Base-by-base conservation (phyloP, 2,113 vertebrate species). In the Puma concolor region DNA sequence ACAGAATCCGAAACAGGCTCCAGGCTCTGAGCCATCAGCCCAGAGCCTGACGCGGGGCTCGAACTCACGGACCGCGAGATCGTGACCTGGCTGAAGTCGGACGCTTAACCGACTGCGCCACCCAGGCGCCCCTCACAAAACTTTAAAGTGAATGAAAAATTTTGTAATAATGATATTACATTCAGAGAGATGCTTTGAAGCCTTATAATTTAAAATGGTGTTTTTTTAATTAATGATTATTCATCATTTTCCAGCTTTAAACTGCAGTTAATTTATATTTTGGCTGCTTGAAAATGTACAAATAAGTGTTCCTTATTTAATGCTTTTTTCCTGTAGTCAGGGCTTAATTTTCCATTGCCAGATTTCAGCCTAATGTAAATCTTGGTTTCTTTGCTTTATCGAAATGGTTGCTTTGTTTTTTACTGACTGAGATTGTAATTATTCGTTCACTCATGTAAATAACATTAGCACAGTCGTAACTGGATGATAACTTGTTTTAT, bases 121-220 rank as follows among this genome's bases (percentile, higher is more conserved):
- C n/a, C n/a, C n/a, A n/a, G n/a, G n/a, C n/a, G n/a, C n/a, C n/a
- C 5, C 17, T 92, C 69, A 93, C 9, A 94, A 76, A 81, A 66
- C 66, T 57, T 92, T 87, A 63, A 84, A 95, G 10, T 93, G 36
- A 96, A 72, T 87, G 48, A 64, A 96, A 64, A 93, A n/a, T 67
- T 87, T 92, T 96, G 8, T 89, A 77, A 29, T 33, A 88, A 77
- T 36, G 44, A 3, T 92, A 76, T 94, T 91, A 85, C 91, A 77
- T 81, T 92, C 7, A 50, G 80, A 94, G 91, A 91, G 21, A 69
- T 64, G 83, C 15, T 93, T 94, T 71, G 29, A 93, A 93, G 1
- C 15, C 27, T 95, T 94, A 25, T 72, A 90, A 86, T 60, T 97
- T 85, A 95, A 98, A 94, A 44, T 96, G 19, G n/a, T 88, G 13